Base-by-base conservation (phyloP, 2,888 invertebrate species). In the Falcaria lacertinaria region DNA sequence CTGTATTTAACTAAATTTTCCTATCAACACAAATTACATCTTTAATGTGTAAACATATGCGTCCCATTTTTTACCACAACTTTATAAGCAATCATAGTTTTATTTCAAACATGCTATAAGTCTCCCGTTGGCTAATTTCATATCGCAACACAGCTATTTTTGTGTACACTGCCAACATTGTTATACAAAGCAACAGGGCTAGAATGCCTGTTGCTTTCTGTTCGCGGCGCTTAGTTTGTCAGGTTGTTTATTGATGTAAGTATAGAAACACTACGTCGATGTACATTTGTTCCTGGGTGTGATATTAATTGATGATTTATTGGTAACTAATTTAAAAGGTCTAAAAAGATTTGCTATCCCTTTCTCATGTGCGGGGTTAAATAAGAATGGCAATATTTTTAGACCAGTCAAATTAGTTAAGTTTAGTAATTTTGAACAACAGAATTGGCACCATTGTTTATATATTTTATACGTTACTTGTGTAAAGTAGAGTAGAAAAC, bases 131-230 rank as follows among this genome's bases (percentile, higher is more conserved):
- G 25, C 22, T 37, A 37, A 22, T 37, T 37, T 36, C 22, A 22
- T 22, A 36, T 36, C 36, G 22, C 36, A 36, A 36, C 36, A 36
- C 3, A 11, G 36, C 36, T 36, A 14, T 36, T 36, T 37, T 14
- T 22, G 15, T 36, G 2, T 19, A 13, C 13, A 14, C 7, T 37
- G 14, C 15, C 6, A 3, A 22, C 37, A 22, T 37, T 37, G 37
- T 37, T 22, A 22, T 15, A 37, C 37, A 37, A 37, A 25, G 37
- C 37, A 22, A 37, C 22, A 37, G 15, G 22, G 6, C 3, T 19
- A 19, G n/a, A n/a, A n/a, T n/a, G n/a, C n/a, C n/a, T n/a, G n/a
- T n/a, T n/a, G n/a, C n/a, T n/a, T n/a, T n/a, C 35, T 19, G 8
- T 28, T 28, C 2, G 28, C 11, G 28, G 28, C 28, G 28, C 1